Evolutionary conservation across 2,113 vertebrate species (phyloP), one percentile per base, ranked within the genome.

Genomic region (Ptilonorhynchus violaceus): DNA sequence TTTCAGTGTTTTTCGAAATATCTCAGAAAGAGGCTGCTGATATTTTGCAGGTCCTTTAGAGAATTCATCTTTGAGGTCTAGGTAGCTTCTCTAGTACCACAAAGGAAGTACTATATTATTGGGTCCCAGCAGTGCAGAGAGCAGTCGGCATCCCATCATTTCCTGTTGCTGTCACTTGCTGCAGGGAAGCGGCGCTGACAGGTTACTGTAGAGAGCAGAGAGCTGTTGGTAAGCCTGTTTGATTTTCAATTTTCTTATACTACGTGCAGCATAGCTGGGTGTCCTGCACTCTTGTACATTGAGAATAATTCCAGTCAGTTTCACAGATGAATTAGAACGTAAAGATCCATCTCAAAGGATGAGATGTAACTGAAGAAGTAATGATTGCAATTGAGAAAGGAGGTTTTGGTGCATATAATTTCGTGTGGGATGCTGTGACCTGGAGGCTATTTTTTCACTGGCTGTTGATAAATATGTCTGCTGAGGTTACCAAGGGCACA

Each of bases 221-320:
- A 72, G 60, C 20, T 84, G 6, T 42, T 85, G 58, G 66, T 68
- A 87, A 95, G 41, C 33, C 28, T 56, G 9, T 73, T 21, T 66
- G 52, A 49, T 75, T 96, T 93, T 91, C 35, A 72, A 5, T 80
- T 91, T 88, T 86, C 53, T 55, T 87, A 17, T 23, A 21, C 15
- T 49, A 31, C 0, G 0, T 75, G 42, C 28, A 72, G 49, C 9
- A 2, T 75, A 56, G 20, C 74, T 85, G 37, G 60, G 18, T 44
- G 15, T 35, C n/a, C 56, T 68, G 52, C 82, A 44, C 16, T 6
- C 23, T 70, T 73, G 7, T 55, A 50, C 39, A 5, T 13, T 52
- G n/a, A 62, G 31, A 88, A 13, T 87, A 75, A 62, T 64, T 85
- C n/a, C 46, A 46, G 18, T 46, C 23, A 56, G 24, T 42, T 47